These are phyloP conservation scores for Ormyrus labotus DNA, from an alignment of 2,888 invertebrate species.

Conservation along the genomic window DNA sequence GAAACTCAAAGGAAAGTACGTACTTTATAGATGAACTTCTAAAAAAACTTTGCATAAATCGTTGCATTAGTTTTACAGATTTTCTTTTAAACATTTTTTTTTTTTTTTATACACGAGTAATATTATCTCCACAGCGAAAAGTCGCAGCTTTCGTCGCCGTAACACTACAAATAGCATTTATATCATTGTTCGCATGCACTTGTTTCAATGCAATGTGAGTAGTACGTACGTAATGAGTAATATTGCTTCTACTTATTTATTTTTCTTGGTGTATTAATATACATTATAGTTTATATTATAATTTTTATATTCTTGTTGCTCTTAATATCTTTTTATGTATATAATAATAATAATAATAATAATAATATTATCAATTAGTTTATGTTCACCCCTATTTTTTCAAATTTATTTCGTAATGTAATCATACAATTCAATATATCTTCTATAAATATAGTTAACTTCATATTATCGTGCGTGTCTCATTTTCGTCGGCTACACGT, in stretches of 20 bases:
- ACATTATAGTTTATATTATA: constrained; percentile 46
- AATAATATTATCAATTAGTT: constrained; percentile 59
- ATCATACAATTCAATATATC: constrained; percentile 66
- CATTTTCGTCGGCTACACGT: neutral
- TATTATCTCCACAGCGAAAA: constrained; percentile 17
- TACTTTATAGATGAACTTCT: too few species aligned
- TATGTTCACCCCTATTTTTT: constrained; percentile 47
- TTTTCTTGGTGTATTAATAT: constrained; percentile 48
- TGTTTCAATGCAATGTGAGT: constrained; percentile 6
- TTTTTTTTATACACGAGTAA: constrained; percentile 1
- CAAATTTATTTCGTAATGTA: constrained; percentile 43
- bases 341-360: constrained; percentile 59
- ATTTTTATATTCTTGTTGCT: constrained; percentile 53
- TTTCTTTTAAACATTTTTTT: neutral
- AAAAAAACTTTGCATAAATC: neutral
- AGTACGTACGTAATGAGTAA: constrained; percentile 56
- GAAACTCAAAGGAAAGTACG: neutral
- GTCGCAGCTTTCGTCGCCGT: neutral
- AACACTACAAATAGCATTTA: constrained; percentile 52
- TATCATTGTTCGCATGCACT: constrained; percentile 47
- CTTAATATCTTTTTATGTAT: constrained; percentile 53
- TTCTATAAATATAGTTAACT: constrained; percentile 75
- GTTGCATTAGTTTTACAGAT: neutral
- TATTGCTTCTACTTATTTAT: constrained; percentile 64
- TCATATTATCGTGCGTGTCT: constrained; percentile 60